Base-by-base conservation (phyloP, 2,113 vertebrate species). In the Thymallus thymallus region DNA sequence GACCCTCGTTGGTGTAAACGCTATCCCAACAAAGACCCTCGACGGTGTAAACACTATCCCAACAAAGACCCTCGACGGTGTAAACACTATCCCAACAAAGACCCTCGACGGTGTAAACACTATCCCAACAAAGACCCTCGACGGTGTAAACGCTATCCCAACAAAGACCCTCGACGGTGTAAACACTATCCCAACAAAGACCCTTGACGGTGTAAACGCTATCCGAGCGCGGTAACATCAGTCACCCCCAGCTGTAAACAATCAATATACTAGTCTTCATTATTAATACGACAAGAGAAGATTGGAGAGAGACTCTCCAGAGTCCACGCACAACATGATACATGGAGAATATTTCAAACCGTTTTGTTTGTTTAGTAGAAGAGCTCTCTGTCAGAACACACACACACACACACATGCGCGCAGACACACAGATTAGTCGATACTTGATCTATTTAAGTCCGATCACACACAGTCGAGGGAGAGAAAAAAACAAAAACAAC, bases 331-430 rank as follows among this genome's bases (percentile, higher is more conserved):
- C 76, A 69, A 51, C 16, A 74, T 92, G 88, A 92, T 92, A 91
- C 89, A 89, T 76, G 87, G 75, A 92, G 85, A 77, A 82, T 84
- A 85, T 71, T 85, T 91, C 89, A 84, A 91, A 86, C 62, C 76
- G 68, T 76, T 82, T 87, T 91, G 86, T 82, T 87, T 68, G 80
- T 72, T 73, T 84, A 79, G 84, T 60, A 65, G 67, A 45, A 45
- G 86, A 90, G 88, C 83, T 88, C 87, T 51, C 46, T 81, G 51
- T 87, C 76, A 69, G 45, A 74, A 74, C 24, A 45, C 67, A 45
- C 68, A 69, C 72, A 64, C 3, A 46, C 45, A 46, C 45, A 46
- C 45, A 46, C 45, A 46, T 12, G 13, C 46, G 14, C 46, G 14
- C 46, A 48, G 3, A 41, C 35, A 41, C 6, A 74, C 16, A 84